Evolutionary conservation across 2,797 vertebrate species (phyloP).

Genomic region (Heteromormyrus szaboi): DNA sequence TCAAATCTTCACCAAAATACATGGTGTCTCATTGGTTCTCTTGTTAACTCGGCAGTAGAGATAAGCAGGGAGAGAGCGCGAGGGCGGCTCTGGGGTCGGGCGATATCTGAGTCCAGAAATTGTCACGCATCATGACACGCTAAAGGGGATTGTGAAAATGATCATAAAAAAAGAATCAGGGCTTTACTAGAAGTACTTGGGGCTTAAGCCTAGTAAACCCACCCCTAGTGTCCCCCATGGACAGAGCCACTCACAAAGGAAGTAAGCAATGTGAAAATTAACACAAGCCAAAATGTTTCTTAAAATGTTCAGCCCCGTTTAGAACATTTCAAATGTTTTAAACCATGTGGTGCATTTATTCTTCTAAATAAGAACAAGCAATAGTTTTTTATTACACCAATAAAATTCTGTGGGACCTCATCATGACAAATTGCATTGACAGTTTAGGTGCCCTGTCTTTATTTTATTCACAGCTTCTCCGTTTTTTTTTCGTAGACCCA

Average conservation of each 20-base stretch:
- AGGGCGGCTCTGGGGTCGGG: not conserved
- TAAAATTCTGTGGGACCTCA: not conserved
- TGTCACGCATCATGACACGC: not conserved
- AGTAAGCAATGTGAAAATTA: not conserved
- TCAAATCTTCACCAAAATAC: not conserved
- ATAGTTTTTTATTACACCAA: not conserved
- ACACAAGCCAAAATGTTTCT: not conserved
- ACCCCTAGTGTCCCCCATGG: not conserved
- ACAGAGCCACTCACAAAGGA: not conserved
- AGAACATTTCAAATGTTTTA: not conserved
- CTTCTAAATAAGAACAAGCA: not conserved
- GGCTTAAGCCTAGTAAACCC: not conserved
- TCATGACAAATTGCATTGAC: not conserved
- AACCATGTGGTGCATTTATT: not conserved
- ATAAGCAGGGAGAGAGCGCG: not conserved
- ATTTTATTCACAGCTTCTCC: not conserved
- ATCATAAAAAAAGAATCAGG: not conserved
- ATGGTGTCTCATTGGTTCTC: not conserved
- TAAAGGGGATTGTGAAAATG: not conserved
- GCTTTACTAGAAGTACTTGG: not conserved
- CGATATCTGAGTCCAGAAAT: not conserved
- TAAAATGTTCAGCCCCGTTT: not conserved
- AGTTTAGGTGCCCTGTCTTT: not conserved
- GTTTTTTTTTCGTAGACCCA: slow-evolving; percentile 38
- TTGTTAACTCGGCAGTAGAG: not conserved